Evolutionary conservation across 1,140 invertebrate genomes (phyloP).

Genomic region (Nasonia vitripennis): DNA sequence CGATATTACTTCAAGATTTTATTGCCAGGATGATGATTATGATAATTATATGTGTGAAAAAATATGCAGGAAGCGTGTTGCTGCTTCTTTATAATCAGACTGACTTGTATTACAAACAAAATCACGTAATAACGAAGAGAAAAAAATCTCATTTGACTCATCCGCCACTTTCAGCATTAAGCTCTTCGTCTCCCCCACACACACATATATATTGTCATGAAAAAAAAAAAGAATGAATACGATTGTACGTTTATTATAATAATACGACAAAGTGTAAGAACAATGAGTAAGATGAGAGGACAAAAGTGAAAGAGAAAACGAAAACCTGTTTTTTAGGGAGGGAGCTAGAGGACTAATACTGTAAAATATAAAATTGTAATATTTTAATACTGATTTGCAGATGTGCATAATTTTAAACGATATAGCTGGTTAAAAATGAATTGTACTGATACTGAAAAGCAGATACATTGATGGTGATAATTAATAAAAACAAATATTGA

Average conservation of each 20-base stretch:
- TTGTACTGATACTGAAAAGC: slow-evolving; percentile 68
- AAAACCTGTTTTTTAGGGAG: slow-evolving; percentile 63
- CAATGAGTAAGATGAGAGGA: slow-evolving; percentile 44
- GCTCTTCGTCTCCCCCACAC: slow-evolving; percentile 64
- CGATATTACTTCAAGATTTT: slow-evolving; percentile 53
- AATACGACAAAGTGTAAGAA: slow-evolving; percentile 46
- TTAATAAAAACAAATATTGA: slow-evolving; percentile 62
- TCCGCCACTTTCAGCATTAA: slow-evolving; percentile 55
- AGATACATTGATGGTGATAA: slow-evolving; percentile 66
- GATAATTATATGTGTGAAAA: slow-evolving; percentile 46
- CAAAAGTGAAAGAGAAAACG: slow-evolving; percentile 49
- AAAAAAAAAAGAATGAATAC: slow-evolving; percentile 56
- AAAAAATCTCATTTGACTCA: slow-evolving; percentile 45
- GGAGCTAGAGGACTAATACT: slow-evolving; percentile 70
- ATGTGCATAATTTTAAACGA: slow-evolving; percentile 72
- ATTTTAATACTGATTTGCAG: slow-evolving; percentile 76
- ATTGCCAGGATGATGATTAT: slow-evolving; percentile 53
- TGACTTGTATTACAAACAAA: slow-evolving; percentile 52
- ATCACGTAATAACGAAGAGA: slow-evolving; percentile 38
- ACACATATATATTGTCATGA: slow-evolving; percentile 62
- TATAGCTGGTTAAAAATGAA: slow-evolving; percentile 72
- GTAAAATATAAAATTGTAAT: slow-evolving; percentile 76
- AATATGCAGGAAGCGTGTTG: slow-evolving; percentile 45
- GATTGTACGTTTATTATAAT: slow-evolving; percentile 55
- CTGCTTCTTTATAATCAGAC: slow-evolving; percentile 60